Base-by-base conservation (phyloP, 2,113 vertebrate species). In the Danio rerio region DNA sequence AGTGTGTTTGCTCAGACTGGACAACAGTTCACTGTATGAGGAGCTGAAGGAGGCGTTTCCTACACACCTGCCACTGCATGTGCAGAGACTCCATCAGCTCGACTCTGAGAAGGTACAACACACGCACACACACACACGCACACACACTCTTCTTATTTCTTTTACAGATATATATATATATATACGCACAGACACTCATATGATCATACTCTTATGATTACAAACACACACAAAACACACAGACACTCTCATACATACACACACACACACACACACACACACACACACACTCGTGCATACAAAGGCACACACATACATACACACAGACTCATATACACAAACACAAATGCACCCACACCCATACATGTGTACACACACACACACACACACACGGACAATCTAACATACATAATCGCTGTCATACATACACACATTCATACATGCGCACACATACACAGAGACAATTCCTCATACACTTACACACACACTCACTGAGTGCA, bases 61-160 rank as follows among this genome's bases (percentile, higher is more conserved):
- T 0, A 94, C 94, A 86, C 96, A 98, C 78, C 96, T 99, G 86
- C 97, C 98, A 0, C 89, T 99, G n/a, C 96, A 98, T 0, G 96
- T 99, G 56, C 97, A 97, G 80, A 92, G 97, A 80, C 95, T 99
- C 78, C 97, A 99, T 90, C 98, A 99, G 79, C 88, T 99, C 89
- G 98, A 99, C 92, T 96, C 94, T 74, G 98, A 99, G 89, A 99
- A 99, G 96, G 98, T 99, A 6, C 8, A 6, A 7, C 65, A 80
- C 15, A 7, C 21, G 11, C 16, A 58, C 15, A 56, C 13, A 18
- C 66, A 58, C 61, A 16, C 13, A 13, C 12, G 42, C 18, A 21
- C 11, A 53, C 50, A 13, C 3, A 5, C 12, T 5, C 31, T 31
- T 31, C 3, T 3, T 31, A 1, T 31, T 3, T 31, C 31, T n/a